These are phyloP conservation scores for Tenualosa thibaudeaui DNA, from an alignment of 2,797 vertebrate genomes.

Conservation along the genomic window DNA sequence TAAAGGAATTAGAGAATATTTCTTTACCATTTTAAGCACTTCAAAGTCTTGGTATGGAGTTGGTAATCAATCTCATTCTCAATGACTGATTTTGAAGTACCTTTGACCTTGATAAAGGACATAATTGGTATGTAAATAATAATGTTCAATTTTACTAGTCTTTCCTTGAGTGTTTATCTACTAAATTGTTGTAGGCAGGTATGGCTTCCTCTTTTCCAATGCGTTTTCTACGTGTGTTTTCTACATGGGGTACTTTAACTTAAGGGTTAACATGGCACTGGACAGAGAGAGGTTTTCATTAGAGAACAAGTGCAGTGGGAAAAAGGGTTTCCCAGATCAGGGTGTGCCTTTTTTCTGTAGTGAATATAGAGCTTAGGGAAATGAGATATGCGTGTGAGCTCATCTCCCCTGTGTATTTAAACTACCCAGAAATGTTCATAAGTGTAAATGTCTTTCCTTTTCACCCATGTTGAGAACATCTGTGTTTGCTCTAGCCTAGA, in stretches of 20 bases:
- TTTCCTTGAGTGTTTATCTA: background rate
- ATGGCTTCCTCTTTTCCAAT: background rate
- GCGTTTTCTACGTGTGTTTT: background rate
- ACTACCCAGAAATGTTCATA: constrained; percentile 55
- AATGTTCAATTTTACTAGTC: background rate
- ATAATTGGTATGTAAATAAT: background rate
- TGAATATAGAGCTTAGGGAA: constrained; percentile 61
- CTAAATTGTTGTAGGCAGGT: background rate
- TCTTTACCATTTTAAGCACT: background rate
- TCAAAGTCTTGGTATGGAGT: background rate
- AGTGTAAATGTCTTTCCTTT: constrained; percentile 45
- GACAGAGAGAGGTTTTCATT: constrained; percentile 38
- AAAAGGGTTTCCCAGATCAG: constrained; percentile 62
- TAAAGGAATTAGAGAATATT: constrained; percentile 36
- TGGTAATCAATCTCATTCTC: constrained; percentile 54
- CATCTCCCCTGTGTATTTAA: constrained; percentile 67
- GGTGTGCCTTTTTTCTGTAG: constrained; percentile 75
- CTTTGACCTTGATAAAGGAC: background rate
- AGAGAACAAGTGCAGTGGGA: constrained; percentile 69
- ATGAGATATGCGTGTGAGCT: constrained; percentile 65
- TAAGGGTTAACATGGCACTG: background rate
- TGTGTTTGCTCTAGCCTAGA: constrained; percentile 65
- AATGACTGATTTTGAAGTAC: background rate
- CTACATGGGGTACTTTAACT: background rate
- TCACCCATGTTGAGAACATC: constrained; percentile 68